Evolutionary conservation across 1,140 invertebrate species (phyloP), one percentile per base, ranked within the genome.

Genomic region (Nasonia vitripennis): DNA sequence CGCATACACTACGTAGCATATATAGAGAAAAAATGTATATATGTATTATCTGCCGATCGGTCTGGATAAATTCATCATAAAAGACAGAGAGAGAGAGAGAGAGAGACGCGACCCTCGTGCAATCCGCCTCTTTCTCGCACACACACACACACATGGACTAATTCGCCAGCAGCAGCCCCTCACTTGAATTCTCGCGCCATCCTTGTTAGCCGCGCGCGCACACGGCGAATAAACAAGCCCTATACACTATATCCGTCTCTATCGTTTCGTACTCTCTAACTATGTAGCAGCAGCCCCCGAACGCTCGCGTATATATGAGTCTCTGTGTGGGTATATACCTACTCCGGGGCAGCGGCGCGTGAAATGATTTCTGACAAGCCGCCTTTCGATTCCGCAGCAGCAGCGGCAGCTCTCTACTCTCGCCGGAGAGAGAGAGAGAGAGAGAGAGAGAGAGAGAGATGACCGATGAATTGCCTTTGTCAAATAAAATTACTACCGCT

Each of bases 381-480:
- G 84, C 68, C 85, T 86, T 78, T 83, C 80, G 84, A 81, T 86
- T 73, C 81, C 73, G n/a, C 34, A 79, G 67, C 6, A 34, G 62
- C 27, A 27, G 27, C 27, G 34, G 5, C 83, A n/a, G 62, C 20
- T 67, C 55, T 20, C 80, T 20, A 14, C 51, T 5, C 14, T 17
- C 2, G 55, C 20, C 27, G 27, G 27, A 27, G 27, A 27, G 27
- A 27, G 27, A 27, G 27, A 62, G 55, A 14, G 55, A 55, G 34
- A 34, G 2, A 34, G 34, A 55, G 51, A 55, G 51, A 17, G 14
- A 17, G 12, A 17, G 34, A 82, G 70, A 86, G 85, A 83, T 86
- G 85, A 86, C 85, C 85, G 81, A 86, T 83, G 85, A 86, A 86
- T 86, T 86, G 86, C 81, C 86, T 84, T 86, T 86, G 86, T 86